These are phyloP conservation scores for Catagonus wagneri DNA, from an alignment of 2,113 vertebrate species.

Conservation along the genomic window DNA sequence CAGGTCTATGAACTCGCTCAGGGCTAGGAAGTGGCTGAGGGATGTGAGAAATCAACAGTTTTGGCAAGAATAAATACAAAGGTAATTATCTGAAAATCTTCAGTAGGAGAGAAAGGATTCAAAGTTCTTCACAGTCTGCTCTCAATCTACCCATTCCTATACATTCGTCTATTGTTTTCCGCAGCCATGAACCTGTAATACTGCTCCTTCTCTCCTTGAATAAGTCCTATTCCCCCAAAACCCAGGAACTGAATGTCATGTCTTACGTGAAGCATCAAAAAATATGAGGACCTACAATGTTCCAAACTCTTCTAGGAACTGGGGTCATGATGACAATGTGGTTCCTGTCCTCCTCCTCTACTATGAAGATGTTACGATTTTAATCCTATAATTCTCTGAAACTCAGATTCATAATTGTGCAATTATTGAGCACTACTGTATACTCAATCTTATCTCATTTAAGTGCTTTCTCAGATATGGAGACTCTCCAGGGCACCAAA, in stretches of 20 bases:
- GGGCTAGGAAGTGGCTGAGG: neutral
- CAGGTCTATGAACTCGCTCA: neutral
- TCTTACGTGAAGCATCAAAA: neutral
- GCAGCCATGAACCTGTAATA: neutral
- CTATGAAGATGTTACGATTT: neutral
- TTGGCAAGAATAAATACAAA: neutral
- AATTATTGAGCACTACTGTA: neutral
- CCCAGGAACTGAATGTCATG: neutral
- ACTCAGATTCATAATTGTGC: neutral
- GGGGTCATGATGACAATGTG: neutral
- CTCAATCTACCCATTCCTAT: neutral
- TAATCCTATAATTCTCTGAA: neutral
- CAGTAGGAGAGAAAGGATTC: neutral
- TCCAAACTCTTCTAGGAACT: conserved; percentile 6
- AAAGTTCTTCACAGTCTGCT: neutral
- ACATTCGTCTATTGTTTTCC: neutral
- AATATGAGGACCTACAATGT: neutral
- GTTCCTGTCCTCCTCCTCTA: neutral
- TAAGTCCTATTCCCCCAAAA: neutral
- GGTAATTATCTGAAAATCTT: neutral
- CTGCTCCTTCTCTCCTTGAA: neutral
- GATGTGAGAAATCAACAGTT: neutral
- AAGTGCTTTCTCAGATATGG: neutral
- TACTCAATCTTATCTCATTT: neutral
- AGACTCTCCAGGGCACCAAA: neutral